A percentile compares a stretch with the other conserved stretches of the same genome.
These are phyloP conservation scores for Drosophila jambulina DNA, from an alignment of 1,140 invertebrate species.

Conservation along the genomic window DNA sequence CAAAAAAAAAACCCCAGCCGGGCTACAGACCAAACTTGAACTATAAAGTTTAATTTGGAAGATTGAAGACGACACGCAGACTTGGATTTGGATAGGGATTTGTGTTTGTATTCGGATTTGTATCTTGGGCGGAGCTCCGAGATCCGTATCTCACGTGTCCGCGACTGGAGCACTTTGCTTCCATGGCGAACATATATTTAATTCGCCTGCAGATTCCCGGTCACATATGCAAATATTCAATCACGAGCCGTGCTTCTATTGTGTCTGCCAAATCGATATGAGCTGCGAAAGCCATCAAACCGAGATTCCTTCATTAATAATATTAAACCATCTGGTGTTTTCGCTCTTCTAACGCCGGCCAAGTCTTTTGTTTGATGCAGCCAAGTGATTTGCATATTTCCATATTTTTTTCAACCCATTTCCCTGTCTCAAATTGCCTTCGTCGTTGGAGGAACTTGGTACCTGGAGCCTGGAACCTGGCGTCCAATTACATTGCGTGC, in stretches of 20 bases:
- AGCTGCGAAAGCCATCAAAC: slow-evolving; percentile 42
- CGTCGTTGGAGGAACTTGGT: slow-evolving; percentile 11
- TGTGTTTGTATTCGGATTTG: neutral
- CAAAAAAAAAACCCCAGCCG: slow-evolving; percentile 10
- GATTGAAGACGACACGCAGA: slow-evolving; percentile 24
- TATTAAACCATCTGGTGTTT: neutral
- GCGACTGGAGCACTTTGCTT: neutral
- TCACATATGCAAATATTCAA: slow-evolving; percentile 44
- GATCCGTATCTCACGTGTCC: slow-evolving; percentile 23
- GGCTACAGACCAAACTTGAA: slow-evolving; percentile 58
- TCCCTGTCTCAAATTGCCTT: slow-evolving; percentile 59
- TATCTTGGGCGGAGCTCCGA: slow-evolving; percentile 19
- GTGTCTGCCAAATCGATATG: slow-evolving; percentile 37
- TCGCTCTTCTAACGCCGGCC: slow-evolving; percentile 43
- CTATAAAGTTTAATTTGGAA: slow-evolving; percentile 72
- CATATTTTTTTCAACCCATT: slow-evolving; percentile 67
- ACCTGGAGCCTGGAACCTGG: slow-evolving; percentile 24
- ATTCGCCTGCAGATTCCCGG: slow-evolving; percentile 14
- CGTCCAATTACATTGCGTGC: slow-evolving; percentile 77
- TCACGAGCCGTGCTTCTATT: slow-evolving; percentile 20
- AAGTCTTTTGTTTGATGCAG: slow-evolving; percentile 71
- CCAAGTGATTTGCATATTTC: slow-evolving; percentile 79
- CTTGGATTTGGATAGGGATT: slow-evolving; percentile 5
- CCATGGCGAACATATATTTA: neutral
- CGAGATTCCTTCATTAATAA: slow-evolving; percentile 28